A percentile compares a stretch with the other conserved stretches of the same genome.
These are phyloP conservation scores for Drosophila quinaria DNA, from an alignment of 2,888 invertebrate genomes.

Conservation along the genomic window DNA sequence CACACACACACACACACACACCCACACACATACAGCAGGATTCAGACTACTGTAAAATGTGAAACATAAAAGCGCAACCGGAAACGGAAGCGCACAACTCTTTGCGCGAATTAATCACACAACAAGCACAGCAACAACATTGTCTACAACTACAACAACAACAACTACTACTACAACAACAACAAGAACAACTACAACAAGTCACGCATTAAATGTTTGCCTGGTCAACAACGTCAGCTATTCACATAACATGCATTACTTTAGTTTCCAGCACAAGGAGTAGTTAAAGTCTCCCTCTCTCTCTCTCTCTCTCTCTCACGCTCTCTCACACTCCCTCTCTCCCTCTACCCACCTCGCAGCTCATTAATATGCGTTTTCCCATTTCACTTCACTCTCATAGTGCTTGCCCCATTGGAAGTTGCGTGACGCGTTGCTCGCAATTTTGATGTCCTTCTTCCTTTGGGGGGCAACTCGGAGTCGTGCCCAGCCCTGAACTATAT, in stretches of 20 bases:
- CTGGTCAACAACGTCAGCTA: constrained; percentile 33
- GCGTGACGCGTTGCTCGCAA: constrained; percentile 48
- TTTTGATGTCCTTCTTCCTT: constrained; percentile 32
- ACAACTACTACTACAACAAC: constrained; percentile 21
- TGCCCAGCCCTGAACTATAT: constrained; percentile 19
- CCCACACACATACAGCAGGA: constrained; percentile 37
- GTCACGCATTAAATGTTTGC: constrained; percentile 46
- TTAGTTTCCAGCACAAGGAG: constrained; percentile 10
- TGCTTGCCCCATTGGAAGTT: constrained; percentile 32
- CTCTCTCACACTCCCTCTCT: not conserved
- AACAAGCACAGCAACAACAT: constrained; percentile 53
- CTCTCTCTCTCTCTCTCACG: constrained; percentile 1
- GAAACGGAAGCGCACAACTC: constrained; percentile 81
- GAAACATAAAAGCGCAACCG: constrained; percentile 76
- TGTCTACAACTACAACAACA: constrained; percentile 37
- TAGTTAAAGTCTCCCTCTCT: not conserved
- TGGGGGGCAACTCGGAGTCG: constrained; percentile 18
- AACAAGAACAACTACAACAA: constrained; percentile 7
- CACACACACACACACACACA: constrained; percentile 21
- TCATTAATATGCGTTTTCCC: constrained; percentile 54
- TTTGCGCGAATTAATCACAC: constrained; percentile 83
- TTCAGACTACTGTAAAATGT: constrained; percentile 81
- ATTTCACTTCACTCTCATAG: constrained; percentile 1
- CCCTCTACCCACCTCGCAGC: no score
- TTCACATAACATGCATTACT: constrained; percentile 45